Evolutionary conservation across 2,888 invertebrate genomes (phyloP).

Genomic region (Scaptomyza reducta): DNA sequence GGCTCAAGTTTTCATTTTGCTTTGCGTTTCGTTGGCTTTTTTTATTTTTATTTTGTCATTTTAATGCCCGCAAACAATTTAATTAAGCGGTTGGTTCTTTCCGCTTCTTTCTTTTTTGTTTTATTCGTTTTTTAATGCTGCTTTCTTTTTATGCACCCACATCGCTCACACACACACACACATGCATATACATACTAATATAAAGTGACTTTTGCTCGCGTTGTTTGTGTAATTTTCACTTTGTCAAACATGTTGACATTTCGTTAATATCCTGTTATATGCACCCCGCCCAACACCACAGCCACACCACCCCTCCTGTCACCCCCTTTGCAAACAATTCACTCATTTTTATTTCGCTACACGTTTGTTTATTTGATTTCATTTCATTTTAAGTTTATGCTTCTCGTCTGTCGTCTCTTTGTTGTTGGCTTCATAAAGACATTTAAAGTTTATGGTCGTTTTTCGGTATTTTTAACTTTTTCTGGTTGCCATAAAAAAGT

Average conservation of each 20-base stretch:
- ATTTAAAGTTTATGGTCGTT: conserved; percentile 73
- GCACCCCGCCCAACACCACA: conserved; percentile 12
- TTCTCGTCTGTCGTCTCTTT: conserved; percentile 24
- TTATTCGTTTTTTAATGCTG: conserved; percentile 34
- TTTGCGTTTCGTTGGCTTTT: conserved; percentile 30
- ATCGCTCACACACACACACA: conserved; percentile 34
- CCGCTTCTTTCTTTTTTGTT: conserved; percentile 12
- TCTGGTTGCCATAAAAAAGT: conserved; percentile 53
- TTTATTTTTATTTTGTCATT: conserved; percentile 65
- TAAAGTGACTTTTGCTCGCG: conserved; percentile 28
- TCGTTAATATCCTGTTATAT: conserved; percentile 71
- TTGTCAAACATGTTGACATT: conserved; percentile 79
- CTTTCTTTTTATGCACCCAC: conserved; percentile 53
- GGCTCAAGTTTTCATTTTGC: conserved; percentile 70
- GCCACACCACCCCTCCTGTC: background rate
- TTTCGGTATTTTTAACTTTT: conserved; percentile 66
- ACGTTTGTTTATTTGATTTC: conserved; percentile 73
- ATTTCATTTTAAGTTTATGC: conserved; percentile 72
- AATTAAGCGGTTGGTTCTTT: conserved; percentile 72
- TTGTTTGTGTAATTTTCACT: conserved; percentile 68
- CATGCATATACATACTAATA: conserved; percentile 6
- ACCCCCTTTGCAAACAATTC: conserved; percentile 5
- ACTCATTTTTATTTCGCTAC: conserved; percentile 60
- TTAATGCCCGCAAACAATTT: conserved; percentile 79
- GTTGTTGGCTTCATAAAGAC: conserved; percentile 74